phyloP scores from a whole-genome alignment of 2,888 invertebrate species.

The Esperia sulphurella region DNA sequence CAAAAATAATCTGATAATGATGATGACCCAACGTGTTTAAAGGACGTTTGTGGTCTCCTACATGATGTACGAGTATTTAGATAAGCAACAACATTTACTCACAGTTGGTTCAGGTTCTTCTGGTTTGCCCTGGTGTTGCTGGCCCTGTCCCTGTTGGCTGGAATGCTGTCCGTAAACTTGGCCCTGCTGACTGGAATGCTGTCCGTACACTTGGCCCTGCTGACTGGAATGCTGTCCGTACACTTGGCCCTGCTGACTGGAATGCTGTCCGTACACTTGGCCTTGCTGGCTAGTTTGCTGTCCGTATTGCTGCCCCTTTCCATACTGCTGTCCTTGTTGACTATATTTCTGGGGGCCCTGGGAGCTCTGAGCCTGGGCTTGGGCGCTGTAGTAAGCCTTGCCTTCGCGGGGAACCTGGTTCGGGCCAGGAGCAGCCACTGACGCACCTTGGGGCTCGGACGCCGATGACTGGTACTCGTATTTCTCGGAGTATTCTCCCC shows the following conservation, averaged over 20 bases:
- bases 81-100: conserved; percentile 23
- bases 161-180: conserved; percentile 11
- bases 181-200: conserved; percentile 12
- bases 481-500: conserved; percentile 24
- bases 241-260: conserved; percentile 12
- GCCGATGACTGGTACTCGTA: conserved; percentile 21
- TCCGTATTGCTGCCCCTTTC: conserved; percentile 15
- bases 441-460: conserved; percentile 18
- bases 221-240: conserved; percentile 12
- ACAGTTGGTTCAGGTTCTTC: conserved; percentile 66
- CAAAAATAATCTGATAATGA: too few species aligned
- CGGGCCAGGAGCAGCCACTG: conserved; percentile 7
- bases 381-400: neutral
- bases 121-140: conserved; percentile 11
- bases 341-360: conserved; percentile 12
- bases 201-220: conserved; percentile 15
- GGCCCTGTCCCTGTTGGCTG: conserved; percentile 9
- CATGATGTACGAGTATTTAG: too few species aligned
- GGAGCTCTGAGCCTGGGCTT: conserved; percentile 22
- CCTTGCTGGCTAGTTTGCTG: conserved; percentile 11
- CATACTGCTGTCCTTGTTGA: conserved; percentile 17
- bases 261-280: conserved; percentile 10
- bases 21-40: too few species aligned
- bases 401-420: neutral
- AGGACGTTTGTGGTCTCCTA: too few species aligned